Evolutionary conservation across 2,113 vertebrate genomes (phyloP).

Genomic region (Pelecanus crispus): DNA sequence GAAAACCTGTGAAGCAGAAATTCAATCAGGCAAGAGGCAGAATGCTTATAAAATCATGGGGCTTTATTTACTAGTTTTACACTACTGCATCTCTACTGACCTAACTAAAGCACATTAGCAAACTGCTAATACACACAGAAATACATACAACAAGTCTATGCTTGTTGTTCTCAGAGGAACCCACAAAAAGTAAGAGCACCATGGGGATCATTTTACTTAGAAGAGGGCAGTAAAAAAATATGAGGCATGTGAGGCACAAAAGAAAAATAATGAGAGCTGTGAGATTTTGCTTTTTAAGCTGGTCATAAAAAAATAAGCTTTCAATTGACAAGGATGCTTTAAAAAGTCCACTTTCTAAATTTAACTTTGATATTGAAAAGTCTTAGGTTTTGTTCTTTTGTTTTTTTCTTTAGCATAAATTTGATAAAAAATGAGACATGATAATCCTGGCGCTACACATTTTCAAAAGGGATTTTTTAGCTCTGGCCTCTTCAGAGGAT

Average conservation of each 20-base stretch:
- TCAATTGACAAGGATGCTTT: not conserved
- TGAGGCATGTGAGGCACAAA: not conserved
- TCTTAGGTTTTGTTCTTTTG: conserved; percentile 1
- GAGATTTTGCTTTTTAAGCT: conserved; percentile 6
- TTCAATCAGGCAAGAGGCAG: not conserved
- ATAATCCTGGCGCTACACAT: conserved; percentile 7
- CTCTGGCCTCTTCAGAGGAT: conserved; percentile 29
- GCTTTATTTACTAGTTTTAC: not conserved
- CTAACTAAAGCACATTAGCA: not conserved
- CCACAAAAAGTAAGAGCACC: not conserved
- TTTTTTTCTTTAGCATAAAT: not conserved
- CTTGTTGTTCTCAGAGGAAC: not conserved
- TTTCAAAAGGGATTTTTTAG: conserved; percentile 49
- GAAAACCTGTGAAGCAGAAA: not conserved
- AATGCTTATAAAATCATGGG: not conserved
- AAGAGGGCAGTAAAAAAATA: not conserved
- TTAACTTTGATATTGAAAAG: conserved; percentile 40
- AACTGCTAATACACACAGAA: not conserved
- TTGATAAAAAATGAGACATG: not conserved
- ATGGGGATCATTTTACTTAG: not conserved
- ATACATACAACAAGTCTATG: not conserved
- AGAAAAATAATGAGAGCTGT: not conserved
- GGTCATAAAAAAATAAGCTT: conserved; percentile 1
- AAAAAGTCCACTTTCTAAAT: conserved; percentile 25
- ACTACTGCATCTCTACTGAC: not conserved